Percentiles rank a stretch among this genome's conserved stretches.
Conservation (phyloP, 2,797 vertebrate genomes). For the Loriculus beryllinus region DNA sequence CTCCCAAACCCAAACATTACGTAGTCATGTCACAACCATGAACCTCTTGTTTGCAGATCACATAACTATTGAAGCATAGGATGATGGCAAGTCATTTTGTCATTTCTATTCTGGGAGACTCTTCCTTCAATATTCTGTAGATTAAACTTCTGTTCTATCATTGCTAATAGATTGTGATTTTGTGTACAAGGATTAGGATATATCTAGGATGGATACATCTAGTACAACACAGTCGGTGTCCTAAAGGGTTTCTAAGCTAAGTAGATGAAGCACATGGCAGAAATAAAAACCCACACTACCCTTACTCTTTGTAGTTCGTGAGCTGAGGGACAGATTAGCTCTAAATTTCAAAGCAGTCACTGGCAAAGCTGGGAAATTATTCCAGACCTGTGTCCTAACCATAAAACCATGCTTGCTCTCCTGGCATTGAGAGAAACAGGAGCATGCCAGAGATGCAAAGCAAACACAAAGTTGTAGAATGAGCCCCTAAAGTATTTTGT, state of each 20-base stretch:
- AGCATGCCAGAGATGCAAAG: constrained; percentile 25
- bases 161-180: neutral
- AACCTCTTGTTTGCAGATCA: neutral
- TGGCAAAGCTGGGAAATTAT: neutral
- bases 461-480: constrained; percentile 4
- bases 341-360: neutral
- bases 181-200: neutral
- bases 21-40: neutral
- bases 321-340: neutral
- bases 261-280: neutral
- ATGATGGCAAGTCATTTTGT: neutral
- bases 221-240: accelerated
- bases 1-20: neutral
- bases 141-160: neutral
- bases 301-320: neutral
- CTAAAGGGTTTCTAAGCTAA: neutral
- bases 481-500: neutral
- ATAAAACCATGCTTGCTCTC: neutral
- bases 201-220: neutral
- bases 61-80: neutral
- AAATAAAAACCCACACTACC: neutral
- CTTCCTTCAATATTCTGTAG: neutral
- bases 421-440: neutral
- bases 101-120: neutral
- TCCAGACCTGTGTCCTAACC: neutral